Percentiles rank a stretch among this genome's conserved stretches.
Evolutionary conservation across 2,797 vertebrate species (phyloP).

Genomic region (Chelonia mydas): DNA sequence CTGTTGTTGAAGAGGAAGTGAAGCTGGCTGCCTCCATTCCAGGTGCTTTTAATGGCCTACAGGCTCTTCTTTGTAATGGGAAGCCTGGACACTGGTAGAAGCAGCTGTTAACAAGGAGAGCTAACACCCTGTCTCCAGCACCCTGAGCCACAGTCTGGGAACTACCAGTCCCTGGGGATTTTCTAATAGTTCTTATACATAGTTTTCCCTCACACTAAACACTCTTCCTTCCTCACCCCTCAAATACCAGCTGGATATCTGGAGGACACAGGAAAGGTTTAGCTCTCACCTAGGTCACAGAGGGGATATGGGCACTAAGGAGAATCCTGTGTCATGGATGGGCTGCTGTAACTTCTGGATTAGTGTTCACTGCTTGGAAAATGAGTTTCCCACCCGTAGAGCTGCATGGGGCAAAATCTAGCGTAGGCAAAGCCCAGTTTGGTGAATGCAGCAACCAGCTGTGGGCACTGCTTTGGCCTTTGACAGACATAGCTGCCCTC

Average conservation of each 20-base stretch:
- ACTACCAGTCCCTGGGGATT: not conserved
- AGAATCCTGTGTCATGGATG: not conserved
- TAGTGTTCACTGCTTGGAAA: not conserved
- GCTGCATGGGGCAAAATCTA: not conserved
- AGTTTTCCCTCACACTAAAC: not conserved
- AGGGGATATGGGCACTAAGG: not conserved
- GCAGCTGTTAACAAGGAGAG: not conserved
- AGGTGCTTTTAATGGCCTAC: not conserved
- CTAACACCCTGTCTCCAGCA: not conserved
- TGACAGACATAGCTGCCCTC: not conserved
- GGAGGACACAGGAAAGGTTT: too few species aligned
- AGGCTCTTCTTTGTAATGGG: not conserved
- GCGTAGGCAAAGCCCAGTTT: not conserved
- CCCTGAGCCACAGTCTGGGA: not conserved
- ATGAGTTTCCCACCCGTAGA: not conserved
- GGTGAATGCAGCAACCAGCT: not conserved
- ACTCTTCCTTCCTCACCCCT: not conserved
- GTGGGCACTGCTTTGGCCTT: not conserved
- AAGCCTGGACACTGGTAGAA: not conserved
- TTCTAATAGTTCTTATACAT: not conserved
- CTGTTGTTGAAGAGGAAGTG: not conserved
- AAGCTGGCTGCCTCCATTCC: not conserved
- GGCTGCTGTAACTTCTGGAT: not conserved
- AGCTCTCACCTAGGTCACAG: too few species aligned
- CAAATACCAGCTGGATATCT: not conserved